Base-by-base conservation (phyloP, 2,888 invertebrate species). In the Drosophila acutilabella region DNA sequence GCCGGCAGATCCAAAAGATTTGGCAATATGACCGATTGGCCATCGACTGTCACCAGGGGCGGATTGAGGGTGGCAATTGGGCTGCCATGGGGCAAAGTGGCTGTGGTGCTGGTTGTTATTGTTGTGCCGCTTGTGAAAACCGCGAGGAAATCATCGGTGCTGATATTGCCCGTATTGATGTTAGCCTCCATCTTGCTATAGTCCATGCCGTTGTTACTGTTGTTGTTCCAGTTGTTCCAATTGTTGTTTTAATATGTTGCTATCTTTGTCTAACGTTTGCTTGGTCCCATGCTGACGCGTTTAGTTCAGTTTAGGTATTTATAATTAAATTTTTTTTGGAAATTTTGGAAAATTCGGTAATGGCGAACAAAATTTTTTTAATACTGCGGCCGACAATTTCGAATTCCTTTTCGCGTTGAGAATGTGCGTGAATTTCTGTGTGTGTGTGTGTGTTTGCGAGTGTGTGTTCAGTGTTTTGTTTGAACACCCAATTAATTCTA, bases 101-200 rank as follows among this genome's bases (percentile, higher is more conserved):
- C 13, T 26, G 89, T 58, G 33, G 69, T 11, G 20, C 88, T 73
- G 14, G 88, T 71, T 54, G 80, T 71, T 41, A 89, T 79, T 10
- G 84, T 64, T 40, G 78, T 74, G 20, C 80, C 79, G 26, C 90
- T 89, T 18, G 89, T 87, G 74, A 93, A 91, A 45, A 92, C 90
- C 33, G 92, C 92, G 50, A 93, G 75, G 65, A 93, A 93, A 36
- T 93, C 93, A 82, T 93, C 92, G 64, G 92, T 92, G 80, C 92
- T 92, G 41, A 92, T 92, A 78, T 92, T 92, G 71, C 91, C 92
- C 47, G 91, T 91, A 62, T 92, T 91, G 20, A 91, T 80, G 71
- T 80, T 90, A 58, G 81, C 82, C 54, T 90, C 89, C 68, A 89
- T 80, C 74, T 89, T 89, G 78, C 80, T 84, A 74, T 90, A 91